Conservation (phyloP, 2,797 vertebrate species). For the Chromis chromis region DNA sequence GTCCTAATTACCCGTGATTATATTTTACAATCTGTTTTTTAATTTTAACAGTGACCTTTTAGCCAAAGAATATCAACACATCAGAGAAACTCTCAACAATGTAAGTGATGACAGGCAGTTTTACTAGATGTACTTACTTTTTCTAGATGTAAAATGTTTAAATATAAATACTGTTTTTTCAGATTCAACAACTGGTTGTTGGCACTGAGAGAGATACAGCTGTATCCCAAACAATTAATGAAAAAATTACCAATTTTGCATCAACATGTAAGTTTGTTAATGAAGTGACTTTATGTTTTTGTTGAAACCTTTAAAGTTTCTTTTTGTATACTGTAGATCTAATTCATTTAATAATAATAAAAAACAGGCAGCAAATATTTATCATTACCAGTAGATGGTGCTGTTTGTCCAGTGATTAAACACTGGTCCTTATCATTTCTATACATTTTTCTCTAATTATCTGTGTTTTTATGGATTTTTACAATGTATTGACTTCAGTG, state of each 20-base stretch:
- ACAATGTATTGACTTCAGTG: background rate
- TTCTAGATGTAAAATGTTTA: background rate
- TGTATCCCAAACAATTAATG: constrained; percentile 69
- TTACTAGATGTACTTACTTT: no score
- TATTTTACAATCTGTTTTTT: background rate
- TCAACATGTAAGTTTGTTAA: constrained; percentile 76
- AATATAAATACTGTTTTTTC: constrained; percentile 43
- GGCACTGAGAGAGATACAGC: constrained; percentile 74
- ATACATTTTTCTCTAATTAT: background rate
- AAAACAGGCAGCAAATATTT: background rate
- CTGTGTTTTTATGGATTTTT: background rate
- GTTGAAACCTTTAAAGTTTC: background rate
- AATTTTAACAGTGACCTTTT: constrained; percentile 86
- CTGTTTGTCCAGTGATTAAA: constrained; percentile 35
- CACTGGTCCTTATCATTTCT: background rate
- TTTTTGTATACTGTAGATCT: background rate
- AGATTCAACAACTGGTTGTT: constrained; percentile 79
- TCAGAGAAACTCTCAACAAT: constrained; percentile 85
- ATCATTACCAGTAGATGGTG: constrained; percentile 65
- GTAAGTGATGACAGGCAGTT: constrained; percentile 83
- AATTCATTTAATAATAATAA: background rate
- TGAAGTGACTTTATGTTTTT: background rate
- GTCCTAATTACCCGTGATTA: background rate
- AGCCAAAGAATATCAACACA: constrained; percentile 81
- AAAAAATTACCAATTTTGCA: constrained; percentile 73